Percentiles rank a stretch among this genome's conserved stretches.
Conservation (phyloP, 2,888 invertebrate species). For the Noctua janthe region DNA sequence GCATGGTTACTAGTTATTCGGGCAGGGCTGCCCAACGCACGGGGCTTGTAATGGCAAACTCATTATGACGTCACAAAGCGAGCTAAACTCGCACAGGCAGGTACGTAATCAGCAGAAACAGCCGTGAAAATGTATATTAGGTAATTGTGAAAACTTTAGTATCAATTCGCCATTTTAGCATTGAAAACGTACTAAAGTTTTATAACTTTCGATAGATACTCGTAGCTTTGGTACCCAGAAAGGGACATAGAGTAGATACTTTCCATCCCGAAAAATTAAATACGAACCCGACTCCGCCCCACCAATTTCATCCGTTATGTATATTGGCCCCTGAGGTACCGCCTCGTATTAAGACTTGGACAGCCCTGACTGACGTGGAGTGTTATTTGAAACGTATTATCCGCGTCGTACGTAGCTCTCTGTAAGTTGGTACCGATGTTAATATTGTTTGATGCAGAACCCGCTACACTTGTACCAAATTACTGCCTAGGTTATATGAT, state of each 20-base stretch:
- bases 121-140: constrained; percentile 18
- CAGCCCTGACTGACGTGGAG: constrained; percentile 34
- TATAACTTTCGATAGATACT: not conserved
- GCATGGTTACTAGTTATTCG: constrained; percentile 10
- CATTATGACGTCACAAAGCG: constrained; percentile 31
- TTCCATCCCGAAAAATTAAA: constrained; percentile 41
- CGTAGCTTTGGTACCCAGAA: constrained; percentile 2
- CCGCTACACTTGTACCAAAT: constrained; percentile 40
- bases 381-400: constrained; percentile 29
- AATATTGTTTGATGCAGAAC: constrained; percentile 36
- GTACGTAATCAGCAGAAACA: not conserved
- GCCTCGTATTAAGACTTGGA: constrained; percentile 18
- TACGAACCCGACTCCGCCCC: constrained; percentile 18
- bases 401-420: constrained; percentile 5
- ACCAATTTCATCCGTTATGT: constrained; percentile 41
- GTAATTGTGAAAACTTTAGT: not conserved
- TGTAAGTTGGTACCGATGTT: constrained; percentile 6
- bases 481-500: constrained; percentile 48
- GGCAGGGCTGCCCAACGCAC: constrained; percentile 26
- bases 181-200: not conserved
- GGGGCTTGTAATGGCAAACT: constrained; percentile 10
- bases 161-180: too few relatives aligned
- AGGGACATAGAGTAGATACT: constrained; percentile 9
- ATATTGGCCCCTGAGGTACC: constrained; percentile 27
- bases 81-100: constrained; percentile 1